Percentiles rank a stretch among this genome's conserved stretches.
phyloP scores from a whole-genome alignment of 2,888 invertebrate genomes.

The Hyppa rectilinea region DNA sequence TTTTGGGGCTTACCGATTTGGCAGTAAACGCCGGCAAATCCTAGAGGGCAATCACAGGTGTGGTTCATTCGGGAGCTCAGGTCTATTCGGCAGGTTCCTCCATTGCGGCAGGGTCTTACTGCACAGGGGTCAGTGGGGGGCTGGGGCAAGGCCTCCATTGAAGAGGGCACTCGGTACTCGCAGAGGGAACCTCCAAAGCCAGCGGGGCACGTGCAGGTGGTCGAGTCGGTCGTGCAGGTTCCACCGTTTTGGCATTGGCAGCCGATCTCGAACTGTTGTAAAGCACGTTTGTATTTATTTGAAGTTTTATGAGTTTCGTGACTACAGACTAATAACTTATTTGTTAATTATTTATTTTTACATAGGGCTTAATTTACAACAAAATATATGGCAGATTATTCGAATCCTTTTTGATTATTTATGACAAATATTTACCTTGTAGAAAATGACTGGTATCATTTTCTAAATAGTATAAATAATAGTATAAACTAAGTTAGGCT shows the following conservation, averaged over 20 bases:
- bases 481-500: not conserved
- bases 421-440: too few species aligned
- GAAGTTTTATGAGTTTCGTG: too few species aligned
- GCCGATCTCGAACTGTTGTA: conserved; percentile 70
- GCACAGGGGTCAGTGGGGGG: conserved; percentile 89
- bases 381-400: not conserved
- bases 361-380: too few species aligned
- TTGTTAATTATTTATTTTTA: not conserved
- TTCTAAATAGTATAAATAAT: too few species aligned
- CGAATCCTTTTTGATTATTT: not conserved
- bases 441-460: too few species aligned
- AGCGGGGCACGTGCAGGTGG: conserved; percentile 89
- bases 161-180: conserved; percentile 78
- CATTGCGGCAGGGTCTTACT: conserved; percentile 94
- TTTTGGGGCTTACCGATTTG: conserved; percentile 92
- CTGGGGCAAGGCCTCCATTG: conserved; percentile 70
- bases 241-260: conserved; percentile 93
- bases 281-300: not conserved
- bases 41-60: conserved; percentile 95
- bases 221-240: conserved; percentile 89
- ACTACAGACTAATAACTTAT: not conserved
- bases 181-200: conserved; percentile 82
- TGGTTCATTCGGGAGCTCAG: conserved; percentile 83
- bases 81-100: conserved; percentile 93
- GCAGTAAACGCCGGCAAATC: conserved; percentile 94